Percentiles rank a stretch among this genome's conserved stretches.
phyloP scores from a whole-genome alignment of 2,797 vertebrate genomes.

The Coendou prehensilis region DNA sequence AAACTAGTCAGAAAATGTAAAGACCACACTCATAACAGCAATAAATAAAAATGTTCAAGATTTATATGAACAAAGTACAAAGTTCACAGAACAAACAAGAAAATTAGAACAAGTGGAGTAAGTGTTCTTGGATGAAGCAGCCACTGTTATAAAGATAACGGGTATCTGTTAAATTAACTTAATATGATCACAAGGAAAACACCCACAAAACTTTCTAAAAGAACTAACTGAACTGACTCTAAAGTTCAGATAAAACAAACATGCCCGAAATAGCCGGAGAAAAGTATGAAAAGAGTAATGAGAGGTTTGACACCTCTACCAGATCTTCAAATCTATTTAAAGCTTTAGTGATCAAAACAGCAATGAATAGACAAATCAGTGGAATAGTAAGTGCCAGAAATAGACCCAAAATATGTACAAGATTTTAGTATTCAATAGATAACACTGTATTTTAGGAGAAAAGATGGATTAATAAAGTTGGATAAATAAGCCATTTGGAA shows the following conservation, averaged over 20 bases:
- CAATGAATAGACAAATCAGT: not conserved
- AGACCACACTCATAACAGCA: not conserved
- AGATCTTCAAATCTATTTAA: not conserved
- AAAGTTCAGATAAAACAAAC: not conserved
- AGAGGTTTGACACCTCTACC: not conserved
- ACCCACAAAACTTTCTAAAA: not conserved
- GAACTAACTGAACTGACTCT: not conserved
- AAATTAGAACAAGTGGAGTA: not conserved
- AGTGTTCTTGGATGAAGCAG: not conserved
- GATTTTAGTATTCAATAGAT: not conserved
- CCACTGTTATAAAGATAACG: not conserved
- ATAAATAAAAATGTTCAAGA: not conserved
- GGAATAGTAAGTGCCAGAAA: not conserved
- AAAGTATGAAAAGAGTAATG: not conserved
- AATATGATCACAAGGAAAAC: not conserved
- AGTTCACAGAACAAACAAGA: not conserved
- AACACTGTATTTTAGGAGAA: not conserved
- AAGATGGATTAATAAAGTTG: not conserved
- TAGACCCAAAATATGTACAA: not conserved
- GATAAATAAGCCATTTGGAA: not conserved
- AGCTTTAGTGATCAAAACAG: not conserved
- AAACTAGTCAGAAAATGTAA: not conserved
- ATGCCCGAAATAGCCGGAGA: not conserved
- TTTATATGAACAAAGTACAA: not conserved
- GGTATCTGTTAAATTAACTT: not conserved